A percentile compares a stretch with the other conserved stretches of the same genome.
Evolutionary conservation across 2,888 invertebrate genomes (phyloP).

Genomic region (Dyspetes luteomarginatus): DNA sequence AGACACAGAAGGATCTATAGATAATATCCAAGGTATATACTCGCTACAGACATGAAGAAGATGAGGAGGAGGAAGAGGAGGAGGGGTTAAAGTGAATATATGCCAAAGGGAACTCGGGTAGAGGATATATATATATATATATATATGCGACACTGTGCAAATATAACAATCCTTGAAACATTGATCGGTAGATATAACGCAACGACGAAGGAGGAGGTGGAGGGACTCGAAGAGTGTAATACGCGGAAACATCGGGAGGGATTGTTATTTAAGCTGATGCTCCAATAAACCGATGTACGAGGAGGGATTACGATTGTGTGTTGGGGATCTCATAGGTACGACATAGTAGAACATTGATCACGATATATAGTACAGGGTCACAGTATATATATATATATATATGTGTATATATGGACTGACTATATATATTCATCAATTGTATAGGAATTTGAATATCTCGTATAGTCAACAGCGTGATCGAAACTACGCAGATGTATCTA

Average conservation of each 20-base stretch:
- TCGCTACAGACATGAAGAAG: slow-evolving; percentile 32
- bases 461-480: slow-evolving; percentile 21
- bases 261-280: slow-evolving; percentile 64
- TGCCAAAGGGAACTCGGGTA: slow-evolving; percentile 11
- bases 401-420: neutral
- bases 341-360: slow-evolving; percentile 55
- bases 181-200: slow-evolving; percentile 55
- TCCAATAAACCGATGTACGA: slow-evolving; percentile 64
- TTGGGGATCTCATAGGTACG: slow-evolving; percentile 35
- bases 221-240: slow-evolving; percentile 55
- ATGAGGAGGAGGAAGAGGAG: neutral
- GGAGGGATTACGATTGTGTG: slow-evolving; percentile 58
- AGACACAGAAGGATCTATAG: slow-evolving; percentile 29
- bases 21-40: slow-evolving; percentile 38
- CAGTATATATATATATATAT: neutral
- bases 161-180: slow-evolving; percentile 64
- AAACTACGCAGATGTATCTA: slow-evolving; percentile 32
- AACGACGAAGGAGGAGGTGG: neutral
- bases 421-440: slow-evolving; percentile 31
- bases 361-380: slow-evolving; percentile 23
- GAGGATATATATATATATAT: slow-evolving; percentile 28
- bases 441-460: slow-evolving; percentile 30
- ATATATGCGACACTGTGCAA: slow-evolving; percentile 44
- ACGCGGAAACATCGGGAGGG: slow-evolving; percentile 50
- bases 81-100: slow-evolving; percentile 19